These are phyloP conservation scores for Elymnias hypermnestra DNA, from an alignment of 1,140 invertebrate genomes.

Conservation along the genomic window DNA sequence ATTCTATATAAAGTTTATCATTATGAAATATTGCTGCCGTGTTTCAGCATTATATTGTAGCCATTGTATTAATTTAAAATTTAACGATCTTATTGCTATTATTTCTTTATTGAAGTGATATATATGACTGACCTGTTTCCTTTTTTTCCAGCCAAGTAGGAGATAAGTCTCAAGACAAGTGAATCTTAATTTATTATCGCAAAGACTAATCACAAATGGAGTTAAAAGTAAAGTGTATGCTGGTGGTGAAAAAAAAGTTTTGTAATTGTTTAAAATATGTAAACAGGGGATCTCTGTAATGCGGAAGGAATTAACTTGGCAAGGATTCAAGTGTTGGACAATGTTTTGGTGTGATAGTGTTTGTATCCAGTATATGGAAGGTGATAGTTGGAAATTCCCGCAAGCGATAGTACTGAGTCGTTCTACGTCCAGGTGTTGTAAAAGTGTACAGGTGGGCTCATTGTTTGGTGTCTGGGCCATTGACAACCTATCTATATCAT, in stretches of 20 bases:
- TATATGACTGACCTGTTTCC: too few relatives aligned
- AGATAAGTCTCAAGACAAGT: slow-evolving; percentile 35
- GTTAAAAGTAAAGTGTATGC: slow-evolving; percentile 63
- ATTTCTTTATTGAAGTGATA: too few relatives aligned
- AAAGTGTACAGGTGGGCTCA: slow-evolving; percentile 35
- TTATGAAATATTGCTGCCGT: too few relatives aligned
- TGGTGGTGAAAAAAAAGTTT: slow-evolving; percentile 58
- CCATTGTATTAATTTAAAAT: too few relatives aligned
- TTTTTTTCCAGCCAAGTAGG: slow-evolving; percentile 66
- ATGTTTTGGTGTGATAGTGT: slow-evolving; percentile 70
- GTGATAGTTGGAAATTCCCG: slow-evolving; percentile 60
- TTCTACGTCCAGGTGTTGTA: slow-evolving; percentile 41
- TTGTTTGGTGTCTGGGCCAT: slow-evolving; percentile 10
- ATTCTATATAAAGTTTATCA: too few relatives aligned
- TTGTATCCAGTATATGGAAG: slow-evolving; percentile 73
- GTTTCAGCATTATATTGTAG: too few relatives aligned
- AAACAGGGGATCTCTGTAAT: slow-evolving; percentile 32
- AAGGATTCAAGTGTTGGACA: slow-evolving; percentile 55
- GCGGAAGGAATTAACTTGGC: slow-evolving; percentile 52
- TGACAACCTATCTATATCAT: background rate
- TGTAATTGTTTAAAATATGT: slow-evolving; percentile 40
- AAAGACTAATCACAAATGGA: slow-evolving; percentile 63
- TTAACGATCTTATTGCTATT: too few relatives aligned
- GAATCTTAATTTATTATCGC: slow-evolving; percentile 73
- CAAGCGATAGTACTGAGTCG: slow-evolving; percentile 36